Base-by-base conservation (phyloP, 2,113 vertebrate genomes). In the Recurvirostra avosetta region DNA sequence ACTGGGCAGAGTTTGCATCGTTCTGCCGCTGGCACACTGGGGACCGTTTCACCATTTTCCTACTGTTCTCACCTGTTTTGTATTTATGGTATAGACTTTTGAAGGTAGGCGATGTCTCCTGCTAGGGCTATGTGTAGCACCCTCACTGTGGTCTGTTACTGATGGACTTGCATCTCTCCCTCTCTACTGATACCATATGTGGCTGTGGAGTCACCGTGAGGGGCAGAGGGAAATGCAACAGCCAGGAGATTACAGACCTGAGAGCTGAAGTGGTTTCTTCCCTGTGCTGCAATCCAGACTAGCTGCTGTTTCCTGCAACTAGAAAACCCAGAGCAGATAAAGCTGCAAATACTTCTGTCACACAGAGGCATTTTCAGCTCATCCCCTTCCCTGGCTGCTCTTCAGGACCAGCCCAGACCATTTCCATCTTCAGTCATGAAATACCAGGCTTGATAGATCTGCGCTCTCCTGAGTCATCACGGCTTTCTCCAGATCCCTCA, bases 1-100 rank as follows among this genome's bases (percentile, higher is more conserved):
- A 18, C 22, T 22, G 26, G 56, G 4, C 9, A 30, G 20, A 21
- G 32, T n/a, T 10, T 36, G n/a, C 1, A 3, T 13, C 1, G 0
- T 52, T 30, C 52, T 43, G 23, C 19, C 45, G 9, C 20, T 40
- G 74, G 45, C 36, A 50, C 30, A 5, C 17, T 52, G 29, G 32
- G 15, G 12, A 32, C 9, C 7, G 14, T 32, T 22, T 68, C 22
- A 26, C 34, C 17, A 7, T 12, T 43, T 40, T 14, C 9, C 78
- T 70, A 1, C 67, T 40, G 77, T 38, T 79, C 62, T 53, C n/a
- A 38, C 18, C 55, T 27, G 22, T 4, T 71, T 25, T 23, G 19
- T 41, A 12, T 15, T 58, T 67, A 19, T 11, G 11, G 15, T 47
- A 9, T 8, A 41, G 68, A 32, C 29, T 53, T 26, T 20, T 18